A percentile compares a stretch with the other conserved stretches of the same genome.
phyloP scores from a whole-genome alignment of 2,113 vertebrate species.

The Gambusia affinis region DNA sequence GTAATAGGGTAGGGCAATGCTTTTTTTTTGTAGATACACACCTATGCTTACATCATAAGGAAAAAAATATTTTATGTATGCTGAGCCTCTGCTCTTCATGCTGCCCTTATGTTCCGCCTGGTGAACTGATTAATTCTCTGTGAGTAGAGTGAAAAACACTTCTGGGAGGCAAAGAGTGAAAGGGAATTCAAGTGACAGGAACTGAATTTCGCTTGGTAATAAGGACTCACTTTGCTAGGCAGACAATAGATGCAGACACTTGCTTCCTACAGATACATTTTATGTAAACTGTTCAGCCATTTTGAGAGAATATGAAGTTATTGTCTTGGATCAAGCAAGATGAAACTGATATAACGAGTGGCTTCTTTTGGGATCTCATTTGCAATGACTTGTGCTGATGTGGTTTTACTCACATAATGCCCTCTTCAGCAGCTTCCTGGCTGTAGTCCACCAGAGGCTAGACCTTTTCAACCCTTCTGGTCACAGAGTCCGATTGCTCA shows the following conservation, averaged over 20 bases:
- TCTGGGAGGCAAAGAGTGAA: neutral
- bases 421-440: constrained; percentile 51
- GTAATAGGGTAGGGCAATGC: constrained; percentile 7
- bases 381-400: constrained; percentile 54
- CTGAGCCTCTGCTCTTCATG: constrained; percentile 27
- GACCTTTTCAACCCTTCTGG: constrained; percentile 45
- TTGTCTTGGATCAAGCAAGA: constrained; percentile 1
- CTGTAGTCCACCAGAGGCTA: constrained; percentile 47
- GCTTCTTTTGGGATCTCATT: constrained; percentile 46
- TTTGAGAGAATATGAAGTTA: neutral
- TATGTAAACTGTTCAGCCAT: neutral
- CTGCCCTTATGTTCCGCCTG: constrained; percentile 59
- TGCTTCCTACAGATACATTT: neutral
- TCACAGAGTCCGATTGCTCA: constrained; percentile 35
- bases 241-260: neutral
- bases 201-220: constrained; percentile 12
- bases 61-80: constrained; percentile 48
- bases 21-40: constrained; percentile 11
- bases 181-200: constrained; percentile 25
- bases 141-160: constrained; percentile 17
- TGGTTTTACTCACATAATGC: constrained; percentile 33
- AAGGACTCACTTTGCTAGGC: neutral
- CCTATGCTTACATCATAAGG: constrained; percentile 15
- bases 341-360: neutral
- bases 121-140: constrained; percentile 62